Evolutionary conservation across 2,113 vertebrate genomes (phyloP), one percentile per base, ranked within the genome.

Genomic region (Nothocercus nigrocapillus): DNA sequence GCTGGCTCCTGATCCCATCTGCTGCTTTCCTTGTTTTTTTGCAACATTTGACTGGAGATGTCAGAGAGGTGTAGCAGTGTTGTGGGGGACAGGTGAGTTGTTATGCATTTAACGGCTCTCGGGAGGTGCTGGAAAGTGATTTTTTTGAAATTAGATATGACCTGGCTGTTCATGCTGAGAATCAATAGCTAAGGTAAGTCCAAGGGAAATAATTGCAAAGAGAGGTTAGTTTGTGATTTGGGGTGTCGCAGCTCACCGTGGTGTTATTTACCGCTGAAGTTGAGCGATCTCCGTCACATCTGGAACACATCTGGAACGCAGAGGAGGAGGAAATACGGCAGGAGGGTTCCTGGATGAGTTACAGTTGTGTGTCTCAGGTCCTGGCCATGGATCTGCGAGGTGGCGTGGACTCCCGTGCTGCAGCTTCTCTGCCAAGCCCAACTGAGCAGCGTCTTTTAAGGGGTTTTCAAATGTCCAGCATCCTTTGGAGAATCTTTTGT

Each of bases 301-400:
- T 94, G 92, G 88, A 85, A 92, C 40, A 51, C 76, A 94, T 92
- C 83, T 87, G 36, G 83, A 64, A 58, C 1, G 15, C 80, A 15
- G 8, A 49, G 68, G 66, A 82, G 21, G 56, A 84, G 89, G 75
- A 95, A 78, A 88, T 47, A 66, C 61, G 66, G 36, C 84, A 92
- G 69, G 56, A 95, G 15, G 68, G 85, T 74, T 53, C 85, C 56
- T 49, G 90, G 66, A 75, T 94, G 94, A 84, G 34, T 96, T 88
- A 90, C 58, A 51, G 88, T 79, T 72, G 36, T 86, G 56, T 73
- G 91, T 93, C 68, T 92, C 85, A 94, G 91, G 87, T 93, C 75
- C 38, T 94, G 85, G 85, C 88, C 86, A 74, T 80, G 61, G 85
- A 64, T 86, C 75, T 66, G 70, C 47, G 66, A 86, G 91, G 34